Evolutionary conservation across 2,888 invertebrate species (phyloP).

Genomic region (Archips crataeganus): DNA sequence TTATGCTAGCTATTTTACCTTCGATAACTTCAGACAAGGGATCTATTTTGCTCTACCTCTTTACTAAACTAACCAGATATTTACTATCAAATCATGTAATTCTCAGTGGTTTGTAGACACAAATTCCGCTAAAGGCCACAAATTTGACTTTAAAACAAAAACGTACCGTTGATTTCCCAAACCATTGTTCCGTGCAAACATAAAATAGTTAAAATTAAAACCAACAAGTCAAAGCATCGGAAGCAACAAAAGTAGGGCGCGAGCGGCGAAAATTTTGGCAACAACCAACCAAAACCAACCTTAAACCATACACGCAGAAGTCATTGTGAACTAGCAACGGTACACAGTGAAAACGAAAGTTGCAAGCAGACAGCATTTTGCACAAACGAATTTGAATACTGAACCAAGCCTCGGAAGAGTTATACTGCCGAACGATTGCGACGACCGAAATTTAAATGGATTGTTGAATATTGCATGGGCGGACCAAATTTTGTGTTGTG

Average conservation of each 20-base stretch:
- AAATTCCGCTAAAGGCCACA: neutral
- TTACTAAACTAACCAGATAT: too few relatives aligned
- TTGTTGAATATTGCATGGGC: slow-evolving; percentile 36
- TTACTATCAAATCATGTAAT: too few relatives aligned
- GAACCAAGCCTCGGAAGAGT: slow-evolving; percentile 46
- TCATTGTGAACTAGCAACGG: slow-evolving; percentile 46
- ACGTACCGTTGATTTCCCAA: slow-evolving; percentile 35
- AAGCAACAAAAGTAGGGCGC: slow-evolving; percentile 75
- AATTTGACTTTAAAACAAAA: slow-evolving; percentile 8
- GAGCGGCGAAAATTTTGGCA: slow-evolving; percentile 74
- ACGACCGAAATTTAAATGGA: slow-evolving; percentile 31
- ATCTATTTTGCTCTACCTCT: too few relatives aligned
- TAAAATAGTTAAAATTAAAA: slow-evolving; percentile 79
- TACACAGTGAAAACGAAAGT: slow-evolving; percentile 80
- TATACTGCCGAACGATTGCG: slow-evolving; percentile 20
- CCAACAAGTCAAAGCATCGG: slow-evolving; percentile 74
- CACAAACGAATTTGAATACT: slow-evolving; percentile 82
- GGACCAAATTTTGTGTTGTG: slow-evolving; percentile 34
- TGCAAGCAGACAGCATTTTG: slow-evolving; percentile 71
- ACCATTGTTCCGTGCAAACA: slow-evolving; percentile 53
- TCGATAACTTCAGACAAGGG: too few relatives aligned
- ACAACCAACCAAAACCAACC: slow-evolving; percentile 52
- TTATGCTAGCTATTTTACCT: too few relatives aligned
- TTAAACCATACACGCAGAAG: slow-evolving; percentile 54
- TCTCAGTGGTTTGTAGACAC: neutral